These are phyloP conservation scores for Mesitornis unicolor DNA, from an alignment of 2,113 vertebrate genomes.

Conservation along the genomic window DNA sequence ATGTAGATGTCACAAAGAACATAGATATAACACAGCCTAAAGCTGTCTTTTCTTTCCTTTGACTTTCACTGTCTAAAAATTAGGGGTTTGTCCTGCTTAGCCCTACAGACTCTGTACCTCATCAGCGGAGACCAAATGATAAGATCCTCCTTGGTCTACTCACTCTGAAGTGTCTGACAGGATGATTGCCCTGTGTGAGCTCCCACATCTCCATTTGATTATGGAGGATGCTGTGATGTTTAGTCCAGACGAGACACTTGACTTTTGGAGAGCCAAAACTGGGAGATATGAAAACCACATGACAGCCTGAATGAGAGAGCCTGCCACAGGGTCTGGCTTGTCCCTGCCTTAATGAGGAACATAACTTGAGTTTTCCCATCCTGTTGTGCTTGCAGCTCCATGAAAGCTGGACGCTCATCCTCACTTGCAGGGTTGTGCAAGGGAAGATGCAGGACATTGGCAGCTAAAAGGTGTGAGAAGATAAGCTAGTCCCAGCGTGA, in stretches of 20 bases:
- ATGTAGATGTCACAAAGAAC: background rate
- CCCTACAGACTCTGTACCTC: background rate
- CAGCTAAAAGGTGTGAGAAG: background rate
- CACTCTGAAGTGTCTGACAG: background rate
- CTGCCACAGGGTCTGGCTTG: background rate
- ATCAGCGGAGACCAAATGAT: background rate
- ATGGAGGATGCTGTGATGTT: background rate
- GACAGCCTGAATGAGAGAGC: background rate
- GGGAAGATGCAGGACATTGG: background rate
- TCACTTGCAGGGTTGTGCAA: background rate
- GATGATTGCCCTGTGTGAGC: background rate
- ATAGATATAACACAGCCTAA: background rate
- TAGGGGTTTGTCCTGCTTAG: background rate
- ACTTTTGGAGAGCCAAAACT: background rate
- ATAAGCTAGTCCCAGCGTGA: background rate
- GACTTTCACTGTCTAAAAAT: background rate
- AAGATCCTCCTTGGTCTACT: background rate
- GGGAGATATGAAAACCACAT: background rate
- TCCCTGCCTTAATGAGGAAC: background rate
- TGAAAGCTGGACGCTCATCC: background rate
- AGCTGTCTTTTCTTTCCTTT: background rate
- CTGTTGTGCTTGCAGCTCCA: background rate
- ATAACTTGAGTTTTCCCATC: background rate
- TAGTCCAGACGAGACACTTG: background rate
- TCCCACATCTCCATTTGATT: background rate